Evolutionary conservation across 2,113 vertebrate genomes (phyloP).

Genomic region (Naja naja): DNA sequence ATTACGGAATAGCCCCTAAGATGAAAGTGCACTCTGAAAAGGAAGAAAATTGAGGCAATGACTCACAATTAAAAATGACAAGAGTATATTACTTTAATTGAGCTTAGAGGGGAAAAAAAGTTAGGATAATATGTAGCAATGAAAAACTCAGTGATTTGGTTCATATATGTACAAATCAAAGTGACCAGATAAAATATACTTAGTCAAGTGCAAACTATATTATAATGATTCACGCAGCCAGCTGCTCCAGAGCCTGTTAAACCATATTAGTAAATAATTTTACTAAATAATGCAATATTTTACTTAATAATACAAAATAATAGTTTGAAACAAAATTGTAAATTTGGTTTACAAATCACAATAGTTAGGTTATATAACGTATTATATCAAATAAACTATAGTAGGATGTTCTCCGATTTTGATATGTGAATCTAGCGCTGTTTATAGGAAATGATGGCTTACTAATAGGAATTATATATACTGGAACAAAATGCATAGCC

Average conservation of each 20-base stretch:
- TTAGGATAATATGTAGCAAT: background rate
- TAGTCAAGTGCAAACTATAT: background rate
- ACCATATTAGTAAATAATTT: background rate
- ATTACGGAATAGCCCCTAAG: fast-evolving
- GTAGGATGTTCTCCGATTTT: background rate
- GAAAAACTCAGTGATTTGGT: background rate
- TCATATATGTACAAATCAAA: background rate
- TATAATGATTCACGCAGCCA: background rate
- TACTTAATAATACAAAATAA: no score
- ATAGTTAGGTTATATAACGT: background rate
- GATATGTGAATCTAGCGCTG: background rate
- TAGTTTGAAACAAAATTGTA: background rate
- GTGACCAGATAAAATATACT: background rate
- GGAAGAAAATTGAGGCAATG: background rate
- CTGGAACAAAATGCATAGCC: background rate
- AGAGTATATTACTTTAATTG: background rate
- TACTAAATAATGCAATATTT: background rate
- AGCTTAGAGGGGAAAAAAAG: background rate
- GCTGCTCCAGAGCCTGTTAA: background rate
- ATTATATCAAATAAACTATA: background rate
- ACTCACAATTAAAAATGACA: background rate
- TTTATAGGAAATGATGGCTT: background rate
- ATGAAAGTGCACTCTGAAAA: background rate
- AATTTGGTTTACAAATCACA: background rate
- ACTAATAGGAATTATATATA: background rate